These are phyloP conservation scores for Halocynthia roretzi DNA, from an alignment of 23 tunicate genomes.

Conservation along the genomic window DNA sequence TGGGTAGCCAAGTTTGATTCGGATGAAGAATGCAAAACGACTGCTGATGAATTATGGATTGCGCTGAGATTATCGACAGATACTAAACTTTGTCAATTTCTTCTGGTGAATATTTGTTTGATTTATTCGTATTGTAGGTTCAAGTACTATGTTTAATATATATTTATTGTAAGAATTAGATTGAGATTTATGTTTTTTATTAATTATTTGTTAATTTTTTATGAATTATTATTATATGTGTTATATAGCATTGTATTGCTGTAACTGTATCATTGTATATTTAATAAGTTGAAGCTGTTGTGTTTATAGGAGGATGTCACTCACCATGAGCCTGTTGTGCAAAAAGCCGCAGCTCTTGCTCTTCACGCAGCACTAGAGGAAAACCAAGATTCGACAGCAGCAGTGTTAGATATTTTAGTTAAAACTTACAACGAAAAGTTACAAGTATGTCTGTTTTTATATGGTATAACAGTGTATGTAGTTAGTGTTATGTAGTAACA, in stretches of 20 bases:
- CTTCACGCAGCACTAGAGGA: constrained; percentile 40
- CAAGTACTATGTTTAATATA: too few relatives aligned
- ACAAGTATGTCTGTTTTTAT: constrained; percentile 25
- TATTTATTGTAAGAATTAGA: not conserved
- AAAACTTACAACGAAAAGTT: constrained; percentile 42
- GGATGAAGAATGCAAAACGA: constrained; percentile 25
- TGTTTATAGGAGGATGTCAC: constrained; percentile 51
- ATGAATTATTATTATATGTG: not conserved
- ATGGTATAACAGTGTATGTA: too few relatives aligned
- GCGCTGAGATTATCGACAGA: constrained; percentile 21
- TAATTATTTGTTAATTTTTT: not conserved
- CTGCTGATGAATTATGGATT: constrained; percentile 63
- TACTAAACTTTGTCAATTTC: constrained; percentile 25
- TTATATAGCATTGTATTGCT: too few relatives aligned
- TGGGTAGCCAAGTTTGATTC: constrained; percentile 82
- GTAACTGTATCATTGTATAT: not conserved
- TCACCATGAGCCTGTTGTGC: constrained; percentile 51
- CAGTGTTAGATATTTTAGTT: constrained; percentile 28
- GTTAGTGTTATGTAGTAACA: too few relatives aligned
- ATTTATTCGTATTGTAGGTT: not conserved
- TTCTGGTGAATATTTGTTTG: constrained; percentile 38
- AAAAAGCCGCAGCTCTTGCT: constrained; percentile 64
- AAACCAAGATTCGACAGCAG: constrained; percentile 16
- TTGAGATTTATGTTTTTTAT: not conserved
- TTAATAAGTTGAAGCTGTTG: not conserved